Base-by-base conservation (phyloP, 2,888 invertebrate genomes). In the Dicranocentrus wangi region DNA sequence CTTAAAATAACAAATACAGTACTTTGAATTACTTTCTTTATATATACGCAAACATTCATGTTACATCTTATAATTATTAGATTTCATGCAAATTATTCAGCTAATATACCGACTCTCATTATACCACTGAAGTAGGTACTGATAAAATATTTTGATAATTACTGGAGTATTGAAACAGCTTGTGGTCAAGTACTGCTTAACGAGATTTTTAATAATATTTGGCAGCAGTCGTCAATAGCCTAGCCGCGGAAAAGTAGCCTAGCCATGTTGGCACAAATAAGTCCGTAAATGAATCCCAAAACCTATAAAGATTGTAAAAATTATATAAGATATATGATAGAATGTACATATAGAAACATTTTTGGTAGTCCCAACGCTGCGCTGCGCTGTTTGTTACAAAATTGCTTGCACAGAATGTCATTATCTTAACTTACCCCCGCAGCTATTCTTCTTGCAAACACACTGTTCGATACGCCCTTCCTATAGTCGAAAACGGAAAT, bases 381-480 rank as follows among this genome's bases (percentile, higher is more conserved):
- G 10, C 10, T 32, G 32, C 32, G 10, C 10, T 3, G 5, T 32
- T 32, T 32, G 3, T 10, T 32, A 32, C 10, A 3, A 32, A 32
- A 32, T 32, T 32, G 3, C 32, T 32, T 32, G 32, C 10, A n/a
- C 47, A n/a, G n/a, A n/a, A n/a, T n/a, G n/a, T n/a, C n/a, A n/a
- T 63, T 65, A 27, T 51, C 39, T 70, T 17, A 75, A 69, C 80
- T 84, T 71, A 86, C 86, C 85, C 86, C 86, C 63, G 85, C 81
- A 7, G 86, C 81, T 19, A 83, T 69, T 61, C 83, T 75, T 28
- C 81, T 81, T 2, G 80, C 80, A 68, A 84, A 86, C n/a, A 71
- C 32, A 55, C 71, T 80, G 27, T 83, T 85, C 1, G 51, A 68
- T 17, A 53, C 51, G 15, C 63, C 17, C 25, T 73, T 78, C 58